A percentile compares a stretch with the other conserved stretches of the same genome.
Conservation (phyloP, 2,113 vertebrate species). For the Microtus pennsylvanicus region DNA sequence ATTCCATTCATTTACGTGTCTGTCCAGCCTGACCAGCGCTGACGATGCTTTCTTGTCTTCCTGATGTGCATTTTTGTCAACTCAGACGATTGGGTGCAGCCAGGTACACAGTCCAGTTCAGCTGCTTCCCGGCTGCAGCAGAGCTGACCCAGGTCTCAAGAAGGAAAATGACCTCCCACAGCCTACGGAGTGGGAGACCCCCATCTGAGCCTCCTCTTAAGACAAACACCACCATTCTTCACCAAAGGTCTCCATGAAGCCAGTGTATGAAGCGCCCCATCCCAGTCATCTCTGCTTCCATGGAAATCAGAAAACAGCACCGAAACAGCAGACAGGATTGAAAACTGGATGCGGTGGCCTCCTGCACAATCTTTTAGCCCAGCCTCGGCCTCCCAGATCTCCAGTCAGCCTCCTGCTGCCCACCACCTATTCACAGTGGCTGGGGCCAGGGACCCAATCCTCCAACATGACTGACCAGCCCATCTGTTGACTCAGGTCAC, state of each 20-base stretch:
- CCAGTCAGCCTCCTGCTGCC: not conserved
- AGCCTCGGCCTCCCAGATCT: not conserved
- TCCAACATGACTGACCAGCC: not conserved
- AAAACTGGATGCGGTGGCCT: not conserved
- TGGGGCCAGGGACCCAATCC: not conserved
- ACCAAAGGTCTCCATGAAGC: not conserved
- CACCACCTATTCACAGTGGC: not conserved
- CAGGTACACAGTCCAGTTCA: not conserved
- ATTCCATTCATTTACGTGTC: not conserved
- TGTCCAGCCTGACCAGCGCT: not conserved
- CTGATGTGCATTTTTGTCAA: not conserved
- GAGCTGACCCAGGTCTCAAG: not conserved
- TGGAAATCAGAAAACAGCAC: not conserved
- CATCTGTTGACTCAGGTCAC: not conserved
- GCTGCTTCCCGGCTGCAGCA: not conserved
- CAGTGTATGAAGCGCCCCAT: not conserved
- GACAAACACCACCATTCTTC: not conserved
- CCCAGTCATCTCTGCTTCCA: not conserved
- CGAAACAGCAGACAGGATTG: not conserved
- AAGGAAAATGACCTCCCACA: not conserved
- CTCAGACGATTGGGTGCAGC: not conserved
- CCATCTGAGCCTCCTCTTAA: not conserved
- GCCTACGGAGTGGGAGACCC: fast-evolving
- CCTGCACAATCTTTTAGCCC: not conserved
- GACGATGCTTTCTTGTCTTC: not conserved